A percentile compares a stretch with the other conserved stretches of the same genome.
phyloP scores from a whole-genome alignment of 1,140 invertebrate genomes.

The Drosophila varians region DNA sequence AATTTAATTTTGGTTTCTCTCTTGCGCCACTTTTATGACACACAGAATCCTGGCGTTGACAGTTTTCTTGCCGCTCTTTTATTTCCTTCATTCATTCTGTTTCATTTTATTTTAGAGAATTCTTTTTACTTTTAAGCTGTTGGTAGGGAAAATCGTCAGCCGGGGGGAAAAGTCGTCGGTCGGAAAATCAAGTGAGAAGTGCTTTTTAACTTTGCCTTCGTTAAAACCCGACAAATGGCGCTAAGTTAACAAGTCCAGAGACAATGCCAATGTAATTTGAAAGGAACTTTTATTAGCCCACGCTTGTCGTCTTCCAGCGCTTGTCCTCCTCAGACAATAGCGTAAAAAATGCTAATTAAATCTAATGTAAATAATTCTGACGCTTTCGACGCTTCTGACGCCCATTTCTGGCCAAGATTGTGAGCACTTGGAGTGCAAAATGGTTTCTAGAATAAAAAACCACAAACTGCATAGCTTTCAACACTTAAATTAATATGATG shows the following conservation, averaged over 20 bases:
- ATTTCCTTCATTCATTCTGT: constrained; percentile 26
- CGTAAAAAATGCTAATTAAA: constrained; percentile 69
- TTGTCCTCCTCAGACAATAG: constrained; percentile 23
- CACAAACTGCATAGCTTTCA: background rate
- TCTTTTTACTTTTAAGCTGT: constrained; percentile 27
- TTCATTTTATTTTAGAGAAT: constrained; percentile 12
- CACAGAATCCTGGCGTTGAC: constrained; percentile 42
- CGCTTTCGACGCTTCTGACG: too few relatives aligned
- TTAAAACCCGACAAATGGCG: constrained; percentile 50
- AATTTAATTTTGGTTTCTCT: constrained; percentile 57
- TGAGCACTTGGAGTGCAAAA: background rate
- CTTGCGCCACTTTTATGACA: constrained; percentile 34
- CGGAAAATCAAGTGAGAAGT: constrained; percentile 51
- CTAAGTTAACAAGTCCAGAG: constrained; percentile 38
- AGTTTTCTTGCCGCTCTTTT: constrained; percentile 36
- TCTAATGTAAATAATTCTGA: constrained; percentile 53
- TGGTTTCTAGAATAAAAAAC: too few relatives aligned
- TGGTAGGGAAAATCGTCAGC: constrained; percentile 26
- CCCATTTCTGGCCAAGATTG: background rate
- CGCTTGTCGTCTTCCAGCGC: constrained; percentile 18
- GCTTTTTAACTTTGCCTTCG: constrained; percentile 44
- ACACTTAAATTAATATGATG: too few relatives aligned
- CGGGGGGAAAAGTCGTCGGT: constrained; percentile 24
- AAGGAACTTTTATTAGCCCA: constrained; percentile 51
- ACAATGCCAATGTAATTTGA: constrained; percentile 51